Conservation (phyloP, 1,140 invertebrate species). For the Tenebrio molitor region DNA sequence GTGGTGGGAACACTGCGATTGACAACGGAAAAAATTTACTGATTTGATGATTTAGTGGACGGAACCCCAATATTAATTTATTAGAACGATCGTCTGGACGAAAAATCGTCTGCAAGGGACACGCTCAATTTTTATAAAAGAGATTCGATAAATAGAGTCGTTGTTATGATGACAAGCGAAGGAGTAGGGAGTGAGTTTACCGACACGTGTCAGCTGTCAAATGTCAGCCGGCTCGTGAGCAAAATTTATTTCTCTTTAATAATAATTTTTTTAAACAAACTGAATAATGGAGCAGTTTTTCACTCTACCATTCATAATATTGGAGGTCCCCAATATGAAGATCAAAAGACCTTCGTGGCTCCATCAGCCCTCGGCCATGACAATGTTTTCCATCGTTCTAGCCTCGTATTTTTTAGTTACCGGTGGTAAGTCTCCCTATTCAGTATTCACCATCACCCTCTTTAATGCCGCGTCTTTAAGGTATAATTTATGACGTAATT, state of each 20-base stretch:
- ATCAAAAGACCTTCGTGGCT: slow-evolving; percentile 93
- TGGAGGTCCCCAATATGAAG: slow-evolving; percentile 94
- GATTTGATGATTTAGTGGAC: no score
- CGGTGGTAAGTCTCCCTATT: slow-evolving; percentile 81
- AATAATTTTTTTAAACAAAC: background rate
- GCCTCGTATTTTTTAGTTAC: slow-evolving; percentile 98
- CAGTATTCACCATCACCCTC: no score
- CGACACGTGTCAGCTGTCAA: slow-evolving; percentile 7
- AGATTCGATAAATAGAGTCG: background rate
- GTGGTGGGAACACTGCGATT: slow-evolving; percentile 8
- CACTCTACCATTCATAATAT: slow-evolving; percentile 81
- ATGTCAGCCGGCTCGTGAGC: slow-evolving; percentile 26
- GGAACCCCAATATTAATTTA: no score
- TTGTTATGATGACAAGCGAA: background rate
- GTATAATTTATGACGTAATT: slow-evolving; percentile 98
- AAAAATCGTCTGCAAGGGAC: no score
- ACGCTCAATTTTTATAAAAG: background rate
- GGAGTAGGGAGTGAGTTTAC: background rate
- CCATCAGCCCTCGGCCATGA: slow-evolving; percentile 93
- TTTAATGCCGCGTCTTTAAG: slow-evolving; percentile 71
- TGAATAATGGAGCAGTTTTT: slow-evolving; percentile 63
- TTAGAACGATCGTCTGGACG: no score
- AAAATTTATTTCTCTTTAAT: slow-evolving; percentile 11
- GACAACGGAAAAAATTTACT: no score
- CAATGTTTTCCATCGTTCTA: slow-evolving; percentile 90